Conservation (phyloP, 2,113 vertebrate species). For the Zosterops pallidus region DNA sequence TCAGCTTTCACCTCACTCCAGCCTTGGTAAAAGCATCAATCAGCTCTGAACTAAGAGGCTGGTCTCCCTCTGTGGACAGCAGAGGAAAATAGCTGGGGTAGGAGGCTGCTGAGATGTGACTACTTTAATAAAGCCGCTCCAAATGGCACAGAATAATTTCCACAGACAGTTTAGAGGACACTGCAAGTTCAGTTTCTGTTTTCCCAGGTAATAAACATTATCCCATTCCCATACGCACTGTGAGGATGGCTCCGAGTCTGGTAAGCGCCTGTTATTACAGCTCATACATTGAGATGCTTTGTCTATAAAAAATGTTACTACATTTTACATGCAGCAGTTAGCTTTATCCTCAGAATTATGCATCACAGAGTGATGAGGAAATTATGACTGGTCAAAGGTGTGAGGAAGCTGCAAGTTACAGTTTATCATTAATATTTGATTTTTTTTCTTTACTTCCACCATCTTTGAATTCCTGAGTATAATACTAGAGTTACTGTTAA, state of each 20-base stretch:
- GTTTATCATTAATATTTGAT: slow-evolving; percentile 8
- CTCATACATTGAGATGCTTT: not conserved
- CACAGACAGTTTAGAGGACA: not conserved
- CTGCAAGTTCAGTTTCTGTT: not conserved
- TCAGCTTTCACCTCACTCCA: not conserved
- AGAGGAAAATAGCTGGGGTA: not conserved
- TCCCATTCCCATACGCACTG: rapidly evolving
- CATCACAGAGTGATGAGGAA: not conserved
- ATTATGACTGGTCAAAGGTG: not conserved
- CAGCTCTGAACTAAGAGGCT: not conserved
- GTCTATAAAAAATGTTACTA: not conserved
- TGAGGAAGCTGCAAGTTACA: slow-evolving; percentile 52
- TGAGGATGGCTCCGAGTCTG: not conserved
- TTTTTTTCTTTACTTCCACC: slow-evolving; percentile 41
- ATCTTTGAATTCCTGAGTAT: slow-evolving; percentile 68
- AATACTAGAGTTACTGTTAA: slow-evolving; percentile 50
- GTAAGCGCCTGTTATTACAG: not conserved
- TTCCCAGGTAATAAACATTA: not conserved
- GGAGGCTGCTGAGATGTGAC: not conserved
- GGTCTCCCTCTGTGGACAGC: not conserved
- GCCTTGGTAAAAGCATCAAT: not conserved
- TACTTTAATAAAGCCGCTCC: not conserved
- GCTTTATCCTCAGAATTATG: not conserved
- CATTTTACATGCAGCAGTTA: slow-evolving; percentile 48
- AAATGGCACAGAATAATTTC: not conserved